Conservation (phyloP, 2,888 invertebrate genomes). For the Spodoptera littoralis region DNA sequence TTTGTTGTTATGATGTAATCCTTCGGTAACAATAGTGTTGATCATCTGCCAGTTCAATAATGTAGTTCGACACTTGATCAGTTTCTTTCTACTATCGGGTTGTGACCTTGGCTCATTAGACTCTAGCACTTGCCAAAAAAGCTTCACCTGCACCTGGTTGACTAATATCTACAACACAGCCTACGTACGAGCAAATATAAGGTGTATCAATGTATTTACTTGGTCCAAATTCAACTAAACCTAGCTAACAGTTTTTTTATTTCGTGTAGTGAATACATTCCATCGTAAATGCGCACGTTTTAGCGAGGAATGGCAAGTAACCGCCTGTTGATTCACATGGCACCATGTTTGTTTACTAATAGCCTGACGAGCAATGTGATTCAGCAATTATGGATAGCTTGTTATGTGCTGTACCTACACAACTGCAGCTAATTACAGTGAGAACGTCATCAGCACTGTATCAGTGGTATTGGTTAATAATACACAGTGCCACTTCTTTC, state of each 20-base stretch:
- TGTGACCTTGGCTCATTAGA: constrained; percentile 41
- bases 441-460: constrained; percentile 1
- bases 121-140: constrained; percentile 35
- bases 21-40: constrained; percentile 33
- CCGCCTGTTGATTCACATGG: constrained; percentile 64
- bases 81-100: constrained; percentile 41
- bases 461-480: neutral
- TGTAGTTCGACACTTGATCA: constrained; percentile 39
- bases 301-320: constrained; percentile 26
- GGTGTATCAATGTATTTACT: neutral
- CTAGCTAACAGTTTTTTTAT: constrained; percentile 11
- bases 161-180: constrained; percentile 9
- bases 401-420: constrained; percentile 18
- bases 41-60: constrained; percentile 25
- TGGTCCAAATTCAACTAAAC: too few species aligned
- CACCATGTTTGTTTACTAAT: constrained; percentile 69
- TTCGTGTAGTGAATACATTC: constrained; percentile 12
- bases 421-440: constrained; percentile 26
- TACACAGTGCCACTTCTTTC: too few species aligned
- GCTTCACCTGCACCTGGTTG: constrained; percentile 24
- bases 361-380: constrained; percentile 58
- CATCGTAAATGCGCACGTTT: constrained; percentile 13
- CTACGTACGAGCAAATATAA: neutral
- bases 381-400: constrained; percentile 54
- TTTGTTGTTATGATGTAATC: constrained; percentile 49